Evolutionary conservation across 2,888 invertebrate species (phyloP), one percentile per base, ranked within the genome.

Genomic region (Anorthoa munda): DNA sequence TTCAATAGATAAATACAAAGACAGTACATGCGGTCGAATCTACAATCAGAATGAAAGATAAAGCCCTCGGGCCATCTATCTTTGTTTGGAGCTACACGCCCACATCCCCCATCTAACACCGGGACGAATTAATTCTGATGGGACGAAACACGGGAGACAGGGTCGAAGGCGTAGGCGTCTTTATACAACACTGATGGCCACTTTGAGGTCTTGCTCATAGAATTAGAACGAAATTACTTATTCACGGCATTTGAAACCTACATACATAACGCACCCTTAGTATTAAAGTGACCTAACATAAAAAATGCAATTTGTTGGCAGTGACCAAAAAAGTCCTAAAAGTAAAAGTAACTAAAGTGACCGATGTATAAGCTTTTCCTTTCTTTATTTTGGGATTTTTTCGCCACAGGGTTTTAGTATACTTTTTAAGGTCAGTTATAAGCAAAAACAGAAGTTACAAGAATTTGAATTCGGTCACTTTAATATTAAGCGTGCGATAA

Each of bases 121-220:
- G 39, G 26, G 39, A 23, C 46, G 61, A 82, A 82, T 77, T 82
- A 85, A 85, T 82, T 85, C 58, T n/a, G 23, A 50, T 65, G 45
- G 46, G 59, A 55, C 51, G 31, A 64, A 45, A 53, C n/a, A 26
- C 21, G 65, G n/a, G 64, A 51, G n/a, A 21, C 18, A 66, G n/a
- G 60, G 55, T 39, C n/a, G 82, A 26, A 39, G 66, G 70, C 65
- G 82, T 46, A 46, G 66, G 72, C 65, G 63, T 66, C 59, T 79
- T 66, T 67, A 65, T 61, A 67, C 46, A 67, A 64, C 50, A 75
- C 23, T 45, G 18, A 45, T 26, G 45, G 31, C 64, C 56, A 64
- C n/a, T 64, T 66, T 68, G 66, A 56, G 23, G 46, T 60, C 39
- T 21, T 59, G 55, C 70, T 66, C 51, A 55, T 59, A 31, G 17